A percentile compares a stretch with the other conserved stretches of the same genome.
Conservation (phyloP, 1,140 invertebrate genomes). For the Acromyrmex heyeri region DNA sequence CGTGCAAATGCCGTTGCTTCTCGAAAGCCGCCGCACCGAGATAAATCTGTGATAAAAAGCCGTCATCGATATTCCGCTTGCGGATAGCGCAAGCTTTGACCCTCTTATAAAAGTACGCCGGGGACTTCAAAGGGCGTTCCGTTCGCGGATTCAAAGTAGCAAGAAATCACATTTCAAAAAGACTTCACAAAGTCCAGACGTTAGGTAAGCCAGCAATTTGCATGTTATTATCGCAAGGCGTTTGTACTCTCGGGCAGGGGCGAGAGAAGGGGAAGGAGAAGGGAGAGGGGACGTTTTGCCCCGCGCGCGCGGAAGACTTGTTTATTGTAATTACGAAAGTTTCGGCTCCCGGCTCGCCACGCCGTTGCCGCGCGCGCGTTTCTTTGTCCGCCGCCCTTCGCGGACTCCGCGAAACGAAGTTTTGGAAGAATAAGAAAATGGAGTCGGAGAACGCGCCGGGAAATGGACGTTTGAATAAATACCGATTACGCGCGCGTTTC, state of each 20-base stretch:
- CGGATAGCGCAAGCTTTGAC: constrained; percentile 1
- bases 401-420: constrained; percentile 30
- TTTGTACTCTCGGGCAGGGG: constrained; percentile 59
- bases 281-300: constrained; percentile 50
- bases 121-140: constrained; percentile 73
- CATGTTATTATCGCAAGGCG: constrained; percentile 76
- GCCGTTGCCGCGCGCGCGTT: neutral
- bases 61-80: constrained; percentile 66
- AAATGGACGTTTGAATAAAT: constrained; percentile 49
- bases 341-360: constrained; percentile 61
- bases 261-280: neutral
- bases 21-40: neutral
- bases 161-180: constrained; percentile 79
- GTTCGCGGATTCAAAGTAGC: constrained; percentile 78
- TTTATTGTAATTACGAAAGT: constrained; percentile 78
- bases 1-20: neutral
- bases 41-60: constrained; percentile 63
- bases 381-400: constrained; percentile 1
- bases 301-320: constrained; percentile 65
- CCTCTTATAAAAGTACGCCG: constrained; percentile 64
- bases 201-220: constrained; percentile 79
- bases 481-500: constrained; percentile 40
- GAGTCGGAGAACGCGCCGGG: neutral
- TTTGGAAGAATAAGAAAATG: constrained; percentile 42
- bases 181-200: constrained; percentile 77